phyloP scores from a whole-genome alignment of 2,888 invertebrate genomes.

The Teleiodes luculella region DNA sequence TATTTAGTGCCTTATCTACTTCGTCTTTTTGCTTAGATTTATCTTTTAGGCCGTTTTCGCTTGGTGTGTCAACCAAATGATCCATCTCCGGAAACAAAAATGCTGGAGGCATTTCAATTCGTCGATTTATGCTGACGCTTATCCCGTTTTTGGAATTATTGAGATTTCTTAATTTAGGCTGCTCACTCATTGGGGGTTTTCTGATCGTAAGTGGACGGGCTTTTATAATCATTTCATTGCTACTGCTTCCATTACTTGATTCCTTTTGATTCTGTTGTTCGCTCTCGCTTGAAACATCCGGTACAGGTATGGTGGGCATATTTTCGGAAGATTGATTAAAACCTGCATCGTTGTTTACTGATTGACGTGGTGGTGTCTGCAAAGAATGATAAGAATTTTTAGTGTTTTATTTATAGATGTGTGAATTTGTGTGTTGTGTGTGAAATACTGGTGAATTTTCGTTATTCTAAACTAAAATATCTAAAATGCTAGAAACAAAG shows the following conservation, averaged over 20 bases:
- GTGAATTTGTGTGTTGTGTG: too few species aligned
- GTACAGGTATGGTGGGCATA: constrained; percentile 55
- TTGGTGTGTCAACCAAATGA: constrained; percentile 74
- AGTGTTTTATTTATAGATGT: too few species aligned
- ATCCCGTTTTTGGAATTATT: constrained; percentile 78
- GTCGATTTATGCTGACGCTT: constrained; percentile 83
- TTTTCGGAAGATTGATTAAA: constrained; percentile 52
- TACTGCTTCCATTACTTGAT: constrained; percentile 56
- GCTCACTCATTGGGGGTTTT: constrained; percentile 89
- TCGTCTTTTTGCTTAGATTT: constrained; percentile 63
- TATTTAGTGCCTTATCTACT: constrained; percentile 60
- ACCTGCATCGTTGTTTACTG: constrained; percentile 59
- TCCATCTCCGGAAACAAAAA: constrained; percentile 89
- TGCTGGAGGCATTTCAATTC: constrained; percentile 90
- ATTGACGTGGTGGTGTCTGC: constrained; percentile 75
- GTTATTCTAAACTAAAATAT: not conserved
- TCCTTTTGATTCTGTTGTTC: constrained; percentile 64
- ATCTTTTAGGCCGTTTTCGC: constrained; percentile 59
- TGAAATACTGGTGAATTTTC: too few species aligned
- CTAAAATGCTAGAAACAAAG: not conserved
- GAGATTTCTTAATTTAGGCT: constrained; percentile 84
- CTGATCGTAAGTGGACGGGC: constrained; percentile 90
- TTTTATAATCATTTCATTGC: constrained; percentile 80
- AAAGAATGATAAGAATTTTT: constrained; percentile 26
- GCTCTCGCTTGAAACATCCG: constrained; percentile 55